Base-by-base conservation (phyloP, 2,888 invertebrate genomes). In the Cotesia congregata region DNA sequence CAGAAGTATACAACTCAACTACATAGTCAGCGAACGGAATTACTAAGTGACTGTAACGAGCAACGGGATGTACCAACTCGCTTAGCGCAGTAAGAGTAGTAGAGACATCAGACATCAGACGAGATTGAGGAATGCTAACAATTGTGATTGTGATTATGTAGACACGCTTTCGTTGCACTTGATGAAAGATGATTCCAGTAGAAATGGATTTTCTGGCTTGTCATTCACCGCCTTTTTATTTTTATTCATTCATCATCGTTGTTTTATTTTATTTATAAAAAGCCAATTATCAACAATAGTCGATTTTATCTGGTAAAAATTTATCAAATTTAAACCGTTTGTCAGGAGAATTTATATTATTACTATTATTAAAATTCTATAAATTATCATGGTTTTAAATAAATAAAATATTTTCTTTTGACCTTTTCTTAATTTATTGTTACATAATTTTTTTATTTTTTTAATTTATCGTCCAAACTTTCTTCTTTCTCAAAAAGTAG, bases 151-250 rank as follows among this genome's bases (percentile, higher is more conserved):
- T 50, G 50, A 50, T 50, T 50, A 50, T 50, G 50, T 62, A 62
- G 62, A 62, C 62, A 62, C 62, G 62, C 62, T 62, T 62, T 62
- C 62, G 15, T 62, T 62, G 15, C 15, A 62, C 20, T 62, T 62
- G 15, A 15, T 50, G 50, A 12, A 50, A 50, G 50, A 50, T 50
- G 50, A 12, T 7, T 50, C 50, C 9, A 50, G 12, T 50, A 50
- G 50, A 50, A 50, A 50, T 50, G 12, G 3, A 30, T 50, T 50
- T 50, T 50, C 50, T 50, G 50, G 7, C 50, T 12, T 50, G 50
- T 50, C 50, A 50, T 50, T 50, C 50, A 50, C 12, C 50, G 4
- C 12, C 12, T 50, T 50, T 50, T 50, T 50, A 50, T 50, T 50
- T 50, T 50, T 50, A 7, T 12, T 50, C 41, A 41, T 41, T 41